Base-by-base conservation (phyloP, 1,140 invertebrate genomes). In the Magallana ariakensis region DNA sequence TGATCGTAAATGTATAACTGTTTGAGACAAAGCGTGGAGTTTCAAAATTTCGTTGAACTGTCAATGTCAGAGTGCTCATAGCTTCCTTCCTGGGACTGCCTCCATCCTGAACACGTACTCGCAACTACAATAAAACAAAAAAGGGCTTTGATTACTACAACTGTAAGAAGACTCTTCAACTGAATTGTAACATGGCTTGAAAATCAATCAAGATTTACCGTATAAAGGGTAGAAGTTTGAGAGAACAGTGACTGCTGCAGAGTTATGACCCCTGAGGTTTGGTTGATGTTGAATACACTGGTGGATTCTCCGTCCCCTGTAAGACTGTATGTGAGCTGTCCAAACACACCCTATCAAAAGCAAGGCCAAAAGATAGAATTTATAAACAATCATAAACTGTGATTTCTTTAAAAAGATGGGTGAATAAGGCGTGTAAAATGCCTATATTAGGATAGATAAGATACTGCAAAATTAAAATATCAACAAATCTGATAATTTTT, bases 21-120 rank as follows among this genome's bases (percentile, higher is more conserved):
- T 11, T 46, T 9, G 33, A 54, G 16, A 33, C 53, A 66, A 91
- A 90, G 9, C 8, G 11, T 13, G 89, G 90, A 5, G 62, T 26
- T 93, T 98, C 97, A 93, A 90, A 87, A 53, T 90, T 90, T 26
- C 88, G 80, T 19, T 88, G 85, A 4, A 89, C 84, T 19, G 57
- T 87, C 0, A 90, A 54, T 15, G 87, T 89, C 22, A 90, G 83
- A 22, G 86, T 54, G 16, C 54, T 33, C 19, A 83, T 81, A 87
- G 83, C 87, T 54, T 83, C 55, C 16, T 57, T 85, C 11, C 82
- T 56, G 8, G 90, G 90, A 54, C 22, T 70, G 55, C 90, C 90
- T 70, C 88, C 88, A 89, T 90, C 90, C 84, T 75, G 80, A 11
- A 80, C 90, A 26, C 75, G 58, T 26, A 90, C 90, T 80, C 87